phyloP scores from a whole-genome alignment of 2,888 invertebrate species.

The Drosophila colorata region DNA sequence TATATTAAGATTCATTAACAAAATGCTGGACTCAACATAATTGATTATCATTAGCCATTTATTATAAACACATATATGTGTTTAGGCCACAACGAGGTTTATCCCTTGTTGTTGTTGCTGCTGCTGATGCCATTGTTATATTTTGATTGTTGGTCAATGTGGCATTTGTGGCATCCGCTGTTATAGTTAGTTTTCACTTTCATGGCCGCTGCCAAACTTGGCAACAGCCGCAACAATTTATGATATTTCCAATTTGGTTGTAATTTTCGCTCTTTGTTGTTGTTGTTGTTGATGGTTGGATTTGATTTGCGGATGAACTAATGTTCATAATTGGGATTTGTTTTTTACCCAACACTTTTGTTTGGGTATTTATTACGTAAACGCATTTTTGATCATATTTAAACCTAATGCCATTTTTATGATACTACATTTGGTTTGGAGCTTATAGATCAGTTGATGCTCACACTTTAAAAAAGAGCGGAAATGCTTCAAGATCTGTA shows the following conservation, averaged over 20 bases:
- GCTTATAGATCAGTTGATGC: no score
- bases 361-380: conserved; percentile 46
- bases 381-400: conserved; percentile 37
- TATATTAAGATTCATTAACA: conserved; percentile 20
- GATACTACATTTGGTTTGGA: not conserved
- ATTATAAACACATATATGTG: conserved; percentile 1
- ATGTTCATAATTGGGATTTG: conserved; percentile 66
- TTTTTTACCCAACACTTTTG: conserved; percentile 32
- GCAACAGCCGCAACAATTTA: conserved; percentile 63
- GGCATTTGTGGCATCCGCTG: conserved; percentile 65
- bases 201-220: conserved; percentile 55
- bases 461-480: no score
- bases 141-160: conserved; percentile 59
- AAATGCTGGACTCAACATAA: conserved; percentile 16
- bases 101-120: conserved; percentile 29
- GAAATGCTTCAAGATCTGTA: no score
- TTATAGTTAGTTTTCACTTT: conserved; percentile 68
- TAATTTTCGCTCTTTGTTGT: conserved; percentile 32
- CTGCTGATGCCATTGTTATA: conserved; percentile 35
- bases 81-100: conserved; percentile 19
- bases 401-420: conserved; percentile 28
- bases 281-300: conserved; percentile 15
- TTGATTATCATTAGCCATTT: conserved; percentile 28
- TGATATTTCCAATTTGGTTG: conserved; percentile 62
- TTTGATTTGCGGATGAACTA: conserved; percentile 68